A percentile compares a stretch with the other conserved stretches of the same genome.
These are phyloP conservation scores for Loripinus fragilis DNA, from an alignment of 2,888 invertebrate genomes.

Conservation along the genomic window DNA sequence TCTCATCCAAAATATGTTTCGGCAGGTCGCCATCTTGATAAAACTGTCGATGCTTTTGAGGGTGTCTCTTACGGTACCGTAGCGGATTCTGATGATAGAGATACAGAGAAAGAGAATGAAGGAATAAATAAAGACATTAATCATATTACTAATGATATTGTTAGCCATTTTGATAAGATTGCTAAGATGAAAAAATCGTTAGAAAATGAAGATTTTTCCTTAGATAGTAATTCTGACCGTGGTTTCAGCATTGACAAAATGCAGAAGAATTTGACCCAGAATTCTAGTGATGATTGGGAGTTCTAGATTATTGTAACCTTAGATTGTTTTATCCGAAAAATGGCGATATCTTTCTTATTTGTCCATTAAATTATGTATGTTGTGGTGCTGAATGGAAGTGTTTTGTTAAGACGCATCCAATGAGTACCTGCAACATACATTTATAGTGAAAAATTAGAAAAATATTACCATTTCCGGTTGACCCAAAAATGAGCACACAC, in stretches of 20 bases:
- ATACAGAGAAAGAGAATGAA: conserved; percentile 68
- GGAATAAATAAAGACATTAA: conserved; percentile 32
- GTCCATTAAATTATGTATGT: no score
- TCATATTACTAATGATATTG: conserved; percentile 29
- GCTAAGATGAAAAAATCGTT: conserved; percentile 69
- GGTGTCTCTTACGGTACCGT: conserved; percentile 15
- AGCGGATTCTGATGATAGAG: conserved; percentile 39
- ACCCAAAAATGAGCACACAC: no score
- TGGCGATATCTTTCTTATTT: no score
- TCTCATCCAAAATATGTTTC: conserved; percentile 99
- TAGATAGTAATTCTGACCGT: conserved; percentile 72
- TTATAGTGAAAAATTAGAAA: no score
- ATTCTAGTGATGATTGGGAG: conserved; percentile 75
- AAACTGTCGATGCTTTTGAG: conserved; percentile 60
- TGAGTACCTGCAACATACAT: no score
- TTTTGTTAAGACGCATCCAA: no score
- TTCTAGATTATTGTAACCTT: conserved; percentile 59
- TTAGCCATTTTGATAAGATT: conserved; percentile 47
- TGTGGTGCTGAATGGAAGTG: no score
- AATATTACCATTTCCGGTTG: no score
- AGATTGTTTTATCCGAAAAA: no score
- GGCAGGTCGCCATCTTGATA: conserved; percentile 87
- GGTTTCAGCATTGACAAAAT: conserved; percentile 73
- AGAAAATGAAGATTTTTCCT: conserved; percentile 66
- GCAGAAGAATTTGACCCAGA: conserved; percentile 71